Conservation (phyloP, 2,113 vertebrate species). For the Callithrix jacchus region DNA sequence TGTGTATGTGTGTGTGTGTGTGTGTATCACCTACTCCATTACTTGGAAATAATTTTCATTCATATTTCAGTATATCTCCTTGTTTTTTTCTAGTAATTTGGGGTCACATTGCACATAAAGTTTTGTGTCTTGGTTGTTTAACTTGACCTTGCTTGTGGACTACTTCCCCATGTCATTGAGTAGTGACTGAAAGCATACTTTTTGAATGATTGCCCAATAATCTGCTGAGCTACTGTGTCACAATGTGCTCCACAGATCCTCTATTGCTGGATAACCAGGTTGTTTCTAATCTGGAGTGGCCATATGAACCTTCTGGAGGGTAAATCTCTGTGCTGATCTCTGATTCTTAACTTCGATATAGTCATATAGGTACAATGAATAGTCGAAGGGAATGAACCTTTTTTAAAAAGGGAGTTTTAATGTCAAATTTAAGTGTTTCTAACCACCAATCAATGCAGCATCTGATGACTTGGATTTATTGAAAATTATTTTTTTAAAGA, state of each 20-base stretch:
- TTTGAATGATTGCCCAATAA: not conserved
- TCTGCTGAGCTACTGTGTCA: not conserved
- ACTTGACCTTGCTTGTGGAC: not conserved
- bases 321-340: not conserved
- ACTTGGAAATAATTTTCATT: not conserved
- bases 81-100: not conserved
- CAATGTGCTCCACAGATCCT: not conserved
- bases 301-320: not conserved
- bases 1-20: rapidly evolving
- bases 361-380: not conserved
- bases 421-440: not conserved
- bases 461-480: not conserved
- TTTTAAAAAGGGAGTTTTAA: not conserved
- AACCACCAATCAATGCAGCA: not conserved
- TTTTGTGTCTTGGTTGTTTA: not conserved
- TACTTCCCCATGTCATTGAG: not conserved
- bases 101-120: not conserved
- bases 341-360: not conserved
- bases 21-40: not conserved
- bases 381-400: not conserved
- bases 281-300: not conserved
- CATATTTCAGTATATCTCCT: not conserved
- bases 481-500: not conserved
- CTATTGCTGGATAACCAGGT: not conserved
- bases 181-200: not conserved